Percentiles rank a stretch among this genome's conserved stretches.
These are phyloP conservation scores for Campoletis sonorensis DNA, from an alignment of 1,140 invertebrate genomes.

Conservation along the genomic window DNA sequence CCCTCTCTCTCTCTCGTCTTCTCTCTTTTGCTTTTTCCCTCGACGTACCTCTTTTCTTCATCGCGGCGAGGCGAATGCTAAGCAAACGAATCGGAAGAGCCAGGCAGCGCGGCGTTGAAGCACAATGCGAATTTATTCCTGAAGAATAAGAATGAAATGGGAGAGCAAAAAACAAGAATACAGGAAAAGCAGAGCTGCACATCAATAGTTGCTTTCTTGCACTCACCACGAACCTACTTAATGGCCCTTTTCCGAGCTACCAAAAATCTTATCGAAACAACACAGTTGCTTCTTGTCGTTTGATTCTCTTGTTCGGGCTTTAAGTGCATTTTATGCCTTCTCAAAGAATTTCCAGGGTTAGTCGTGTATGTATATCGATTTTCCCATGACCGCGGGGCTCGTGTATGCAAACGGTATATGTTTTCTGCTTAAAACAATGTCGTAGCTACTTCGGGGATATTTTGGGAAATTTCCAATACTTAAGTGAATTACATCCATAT, in stretches of 20 bases:
- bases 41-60: slow-evolving; percentile 37
- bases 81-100: slow-evolving; percentile 61
- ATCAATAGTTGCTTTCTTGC: background rate
- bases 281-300: slow-evolving; percentile 9
- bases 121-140: slow-evolving; percentile 63
- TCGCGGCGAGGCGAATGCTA: slow-evolving; percentile 60
- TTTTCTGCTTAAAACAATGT: no score
- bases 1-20: background rate
- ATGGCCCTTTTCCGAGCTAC: background rate
- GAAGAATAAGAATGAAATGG: slow-evolving; percentile 59
- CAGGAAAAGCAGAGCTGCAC: slow-evolving; percentile 29
- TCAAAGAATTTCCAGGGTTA: slow-evolving; percentile 1
- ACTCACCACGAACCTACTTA: background rate
- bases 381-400: background rate
- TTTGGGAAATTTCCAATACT: background rate
- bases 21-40: slow-evolving; percentile 36
- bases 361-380: background rate
- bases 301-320: background rate
- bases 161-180: slow-evolving; percentile 35
- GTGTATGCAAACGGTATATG: no score
- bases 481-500: background rate
- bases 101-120: slow-evolving; percentile 54
- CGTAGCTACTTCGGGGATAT: background rate
- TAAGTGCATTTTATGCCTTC: background rate
- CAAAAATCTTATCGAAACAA: background rate